Evolutionary conservation across 2,888 invertebrate genomes (phyloP).

Genomic region (Diplolepis rosae): DNA sequence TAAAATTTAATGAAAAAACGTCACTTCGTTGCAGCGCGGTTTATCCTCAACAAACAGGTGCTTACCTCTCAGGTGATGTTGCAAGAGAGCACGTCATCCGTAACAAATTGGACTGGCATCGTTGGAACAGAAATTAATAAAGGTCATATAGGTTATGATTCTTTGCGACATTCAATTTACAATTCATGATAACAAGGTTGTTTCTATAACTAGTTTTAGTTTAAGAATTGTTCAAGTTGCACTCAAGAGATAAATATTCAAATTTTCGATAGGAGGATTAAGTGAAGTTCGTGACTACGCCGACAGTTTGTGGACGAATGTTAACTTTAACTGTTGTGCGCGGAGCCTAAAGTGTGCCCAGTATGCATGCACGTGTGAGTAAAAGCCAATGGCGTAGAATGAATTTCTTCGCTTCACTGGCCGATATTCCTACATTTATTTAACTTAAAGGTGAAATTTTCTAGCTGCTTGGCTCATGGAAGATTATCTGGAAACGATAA

Average conservation of each 20-base stretch:
- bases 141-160: neutral
- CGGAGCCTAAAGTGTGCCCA: slow-evolving; percentile 36
- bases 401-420: neutral
- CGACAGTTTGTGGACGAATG: slow-evolving; percentile 50
- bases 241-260: neutral
- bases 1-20: slow-evolving; percentile 35
- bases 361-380: slow-evolving; percentile 28
- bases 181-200: neutral
- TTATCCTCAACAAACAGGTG: slow-evolving; percentile 46
- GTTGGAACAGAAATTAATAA: slow-evolving; percentile 18
- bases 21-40: slow-evolving; percentile 43
- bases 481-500: slow-evolving; percentile 5
- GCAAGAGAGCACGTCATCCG: slow-evolving; percentile 31
- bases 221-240: neutral
- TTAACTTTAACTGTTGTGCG: slow-evolving; percentile 41
- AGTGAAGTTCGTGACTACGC: slow-evolving; percentile 29
- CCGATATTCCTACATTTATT: neutral
- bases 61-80: slow-evolving; percentile 19
- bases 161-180: neutral
- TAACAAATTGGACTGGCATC: slow-evolving; percentile 30
- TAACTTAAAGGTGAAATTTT: slow-evolving; percentile 24
- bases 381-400: slow-evolving; percentile 7
- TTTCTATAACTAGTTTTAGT: neutral
- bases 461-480: slow-evolving; percentile 7
- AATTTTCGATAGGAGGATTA: slow-evolving; percentile 5